Percentiles rank a stretch among this genome's conserved stretches.
Conservation (phyloP, 1,140 invertebrate species). For the Drosophila subpulchrella region DNA sequence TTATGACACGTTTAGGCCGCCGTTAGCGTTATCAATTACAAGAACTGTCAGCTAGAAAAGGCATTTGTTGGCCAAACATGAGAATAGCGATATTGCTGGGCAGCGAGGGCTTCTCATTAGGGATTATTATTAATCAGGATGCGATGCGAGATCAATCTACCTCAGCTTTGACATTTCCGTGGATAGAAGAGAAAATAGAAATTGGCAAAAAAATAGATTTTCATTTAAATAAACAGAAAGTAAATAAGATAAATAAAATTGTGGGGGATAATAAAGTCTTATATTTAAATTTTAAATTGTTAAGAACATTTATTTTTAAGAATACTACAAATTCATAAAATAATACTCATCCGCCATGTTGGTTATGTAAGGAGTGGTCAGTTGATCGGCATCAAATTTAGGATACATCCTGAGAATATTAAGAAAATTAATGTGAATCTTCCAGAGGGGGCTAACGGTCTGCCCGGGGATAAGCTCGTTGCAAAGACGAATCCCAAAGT, state of each 20-base stretch:
- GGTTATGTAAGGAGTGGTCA: neutral
- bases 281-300: too few species aligned
- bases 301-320: too few species aligned
- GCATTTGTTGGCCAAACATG: constrained; percentile 23
- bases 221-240: too few species aligned
- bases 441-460: constrained; percentile 38
- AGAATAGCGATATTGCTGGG: constrained; percentile 26
- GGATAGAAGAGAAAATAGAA: neutral
- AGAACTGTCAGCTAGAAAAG: constrained; percentile 70
- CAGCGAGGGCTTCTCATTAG: constrained; percentile 10
- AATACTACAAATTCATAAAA: neutral
- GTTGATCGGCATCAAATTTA: neutral
- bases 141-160: neutral
- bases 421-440: neutral
- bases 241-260: too few species aligned
- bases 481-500: constrained; percentile 15
- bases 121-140: constrained; percentile 14
- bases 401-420: neutral
- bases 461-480: constrained; percentile 9
- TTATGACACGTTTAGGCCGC: constrained; percentile 70
- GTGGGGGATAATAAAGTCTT: too few species aligned
- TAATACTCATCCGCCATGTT: neutral
- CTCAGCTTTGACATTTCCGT: neutral
- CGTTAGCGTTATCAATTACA: constrained; percentile 72
- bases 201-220: too few species aligned